Evolutionary conservation across 2,797 vertebrate genomes (phyloP).

Genomic region (Mormyrops boulengeri): DNA sequence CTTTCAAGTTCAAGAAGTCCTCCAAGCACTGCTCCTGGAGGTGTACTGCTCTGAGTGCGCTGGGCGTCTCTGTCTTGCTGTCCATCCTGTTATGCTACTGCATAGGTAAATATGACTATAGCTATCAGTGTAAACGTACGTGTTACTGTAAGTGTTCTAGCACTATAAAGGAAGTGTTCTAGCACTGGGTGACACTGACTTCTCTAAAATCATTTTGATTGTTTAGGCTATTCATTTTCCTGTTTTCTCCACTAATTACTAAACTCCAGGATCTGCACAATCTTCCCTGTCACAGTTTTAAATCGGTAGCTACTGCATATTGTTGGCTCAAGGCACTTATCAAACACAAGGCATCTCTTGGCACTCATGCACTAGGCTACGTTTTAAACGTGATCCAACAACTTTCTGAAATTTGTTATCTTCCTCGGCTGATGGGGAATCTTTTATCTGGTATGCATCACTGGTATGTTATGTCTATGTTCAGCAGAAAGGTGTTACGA

Average conservation of each 20-base stretch:
- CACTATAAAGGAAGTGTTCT: not conserved
- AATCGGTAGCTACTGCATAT: not conserved
- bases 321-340: not conserved
- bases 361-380: not conserved
- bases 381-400: not conserved
- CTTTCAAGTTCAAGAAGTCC: slow-evolving; percentile 98
- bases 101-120: slow-evolving; percentile 72
- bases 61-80: slow-evolving; percentile 87
- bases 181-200: not conserved
- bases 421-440: not conserved
- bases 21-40: slow-evolving; percentile 98
- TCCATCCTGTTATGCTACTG: slow-evolving; percentile 94
- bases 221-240: not conserved
- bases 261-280: not conserved
- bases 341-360: not conserved
- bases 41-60: slow-evolving; percentile 89
- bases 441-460: not conserved
- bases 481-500: not conserved
- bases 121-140: not conserved
- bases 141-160: not conserved
- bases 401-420: not conserved
- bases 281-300: not conserved
- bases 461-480: not conserved
- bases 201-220: not conserved
- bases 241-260: not conserved